Percentiles rank a stretch among this genome's conserved stretches.
phyloP scores from a whole-genome alignment of 2,113 vertebrate species.

The Tor tambroides region DNA sequence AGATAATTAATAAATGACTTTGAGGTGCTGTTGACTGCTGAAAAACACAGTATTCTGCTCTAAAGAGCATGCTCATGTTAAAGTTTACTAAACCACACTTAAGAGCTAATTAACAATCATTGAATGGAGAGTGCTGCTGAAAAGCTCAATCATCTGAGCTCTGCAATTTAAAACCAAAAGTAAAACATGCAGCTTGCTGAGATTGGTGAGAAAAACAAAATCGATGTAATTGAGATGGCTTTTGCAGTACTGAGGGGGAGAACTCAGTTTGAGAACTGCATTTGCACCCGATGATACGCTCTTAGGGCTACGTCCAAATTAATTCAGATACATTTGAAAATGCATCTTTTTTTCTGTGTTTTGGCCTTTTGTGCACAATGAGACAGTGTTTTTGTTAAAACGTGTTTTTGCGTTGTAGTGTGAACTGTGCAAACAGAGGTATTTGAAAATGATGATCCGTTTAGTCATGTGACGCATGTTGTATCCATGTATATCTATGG shows the following conservation, averaged over 20 bases:
- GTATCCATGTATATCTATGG: too few species aligned
- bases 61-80: slow-evolving; percentile 29
- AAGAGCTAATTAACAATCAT: slow-evolving; percentile 49
- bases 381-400: too few species aligned
- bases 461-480: too few species aligned
- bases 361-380: too few species aligned
- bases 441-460: too few species aligned
- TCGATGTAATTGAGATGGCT: background rate
- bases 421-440: too few species aligned
- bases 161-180: slow-evolving; percentile 19
- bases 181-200: slow-evolving; percentile 1
- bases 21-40: slow-evolving; percentile 20
- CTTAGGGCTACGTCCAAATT: background rate
- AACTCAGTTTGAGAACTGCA: background rate
- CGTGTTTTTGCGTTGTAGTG: background rate
- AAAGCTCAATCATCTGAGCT: slow-evolving; percentile 4
- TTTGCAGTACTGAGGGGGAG: background rate
- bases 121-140: slow-evolving; percentile 42
- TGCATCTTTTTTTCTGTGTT: background rate
- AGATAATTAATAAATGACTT: slow-evolving; percentile 40
- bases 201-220: background rate
- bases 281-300: background rate
- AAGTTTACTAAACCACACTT: slow-evolving; percentile 36
- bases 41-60: slow-evolving; percentile 1
- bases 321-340: background rate